Conservation (phyloP, 2,113 vertebrate species). For the Oryzias javanicus region DNA sequence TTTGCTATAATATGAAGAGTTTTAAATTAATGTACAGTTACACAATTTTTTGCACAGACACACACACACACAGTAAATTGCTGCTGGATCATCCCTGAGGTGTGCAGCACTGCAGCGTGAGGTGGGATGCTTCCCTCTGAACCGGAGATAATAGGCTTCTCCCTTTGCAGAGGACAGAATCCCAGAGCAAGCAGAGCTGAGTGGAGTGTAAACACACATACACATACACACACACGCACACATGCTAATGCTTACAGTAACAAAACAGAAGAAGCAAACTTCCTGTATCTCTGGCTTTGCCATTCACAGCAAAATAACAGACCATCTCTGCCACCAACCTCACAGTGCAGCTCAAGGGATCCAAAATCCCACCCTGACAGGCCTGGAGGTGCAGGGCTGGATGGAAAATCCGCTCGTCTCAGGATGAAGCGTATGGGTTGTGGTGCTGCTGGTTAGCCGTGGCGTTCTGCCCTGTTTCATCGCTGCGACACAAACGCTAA, state of each 20-base stretch:
- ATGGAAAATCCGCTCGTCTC: constrained; percentile 3
- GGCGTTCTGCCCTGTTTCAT: constrained; percentile 42
- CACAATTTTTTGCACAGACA: too few relatives aligned
- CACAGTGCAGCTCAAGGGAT: constrained; percentile 27
- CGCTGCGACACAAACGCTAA: constrained; percentile 28
- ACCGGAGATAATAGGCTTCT: constrained; percentile 53
- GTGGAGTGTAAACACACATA: constrained; percentile 12
- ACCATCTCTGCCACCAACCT: constrained; percentile 35
- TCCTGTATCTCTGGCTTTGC: constrained; percentile 13
- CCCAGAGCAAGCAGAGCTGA: constrained; percentile 43
- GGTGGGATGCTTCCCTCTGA: constrained; percentile 33
- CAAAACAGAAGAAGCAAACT: constrained; percentile 24
- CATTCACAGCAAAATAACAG: constrained; percentile 26
- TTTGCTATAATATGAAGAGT: too few relatives aligned
- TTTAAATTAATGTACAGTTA: too few relatives aligned
- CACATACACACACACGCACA: constrained; percentile 4
- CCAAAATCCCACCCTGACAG: constrained; percentile 15
- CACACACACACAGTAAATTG: too few relatives aligned
- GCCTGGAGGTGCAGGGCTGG: constrained; percentile 3
- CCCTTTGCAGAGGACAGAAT: constrained; percentile 54
- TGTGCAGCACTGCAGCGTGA: constrained; percentile 52
- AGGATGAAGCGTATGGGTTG: constrained; percentile 41
- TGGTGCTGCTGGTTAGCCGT: constrained; percentile 49
- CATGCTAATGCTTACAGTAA: constrained; percentile 9
- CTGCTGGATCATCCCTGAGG: background rate